These are phyloP conservation scores for Notoglanidium macrostoma DNA, from an alignment of 2,797 vertebrate genomes.

Conservation along the genomic window DNA sequence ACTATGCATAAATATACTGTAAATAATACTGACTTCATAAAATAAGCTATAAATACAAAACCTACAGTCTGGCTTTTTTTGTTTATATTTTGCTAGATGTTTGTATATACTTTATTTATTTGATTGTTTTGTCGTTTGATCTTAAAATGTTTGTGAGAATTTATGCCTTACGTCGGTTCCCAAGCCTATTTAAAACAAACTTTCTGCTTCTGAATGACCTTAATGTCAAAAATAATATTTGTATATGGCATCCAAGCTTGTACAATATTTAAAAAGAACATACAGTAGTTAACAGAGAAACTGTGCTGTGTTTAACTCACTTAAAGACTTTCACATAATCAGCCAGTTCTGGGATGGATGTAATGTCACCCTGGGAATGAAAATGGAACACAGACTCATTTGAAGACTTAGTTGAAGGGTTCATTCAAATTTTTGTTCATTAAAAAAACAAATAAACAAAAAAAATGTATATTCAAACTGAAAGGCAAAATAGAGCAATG, in stretches of 20 bases:
- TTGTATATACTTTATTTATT: neutral
- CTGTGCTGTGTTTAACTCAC: constrained; percentile 79
- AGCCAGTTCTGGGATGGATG: constrained; percentile 96
- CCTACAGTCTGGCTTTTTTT: neutral
- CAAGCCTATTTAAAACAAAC: constrained; percentile 34
- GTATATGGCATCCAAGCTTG: constrained; percentile 7
- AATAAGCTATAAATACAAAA: too few relatives aligned
- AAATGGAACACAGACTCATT: constrained; percentile 4
- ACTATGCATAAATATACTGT: too few relatives aligned
- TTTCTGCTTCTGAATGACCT: neutral
- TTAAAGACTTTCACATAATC: constrained; percentile 99
- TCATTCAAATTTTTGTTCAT: constrained; percentile 40
- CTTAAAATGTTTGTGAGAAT: neutral
- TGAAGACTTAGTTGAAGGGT: neutral
- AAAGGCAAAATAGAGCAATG: neutral
- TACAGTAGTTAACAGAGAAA: neutral
- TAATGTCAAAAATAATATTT: constrained; percentile 13
- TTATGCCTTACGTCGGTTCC: constrained; percentile 44
- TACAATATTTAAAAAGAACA: neutral
- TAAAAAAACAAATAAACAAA: neutral
- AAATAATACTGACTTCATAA: neutral
- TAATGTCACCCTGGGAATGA: constrained; percentile 91
- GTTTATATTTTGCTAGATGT: neutral
- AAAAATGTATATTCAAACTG: neutral
- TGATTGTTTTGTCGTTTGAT: neutral